Evolutionary conservation across 2,113 vertebrate genomes (phyloP), one percentile per base, ranked within the genome.

Genomic region (Campylomormyrus tamandua): DNA sequence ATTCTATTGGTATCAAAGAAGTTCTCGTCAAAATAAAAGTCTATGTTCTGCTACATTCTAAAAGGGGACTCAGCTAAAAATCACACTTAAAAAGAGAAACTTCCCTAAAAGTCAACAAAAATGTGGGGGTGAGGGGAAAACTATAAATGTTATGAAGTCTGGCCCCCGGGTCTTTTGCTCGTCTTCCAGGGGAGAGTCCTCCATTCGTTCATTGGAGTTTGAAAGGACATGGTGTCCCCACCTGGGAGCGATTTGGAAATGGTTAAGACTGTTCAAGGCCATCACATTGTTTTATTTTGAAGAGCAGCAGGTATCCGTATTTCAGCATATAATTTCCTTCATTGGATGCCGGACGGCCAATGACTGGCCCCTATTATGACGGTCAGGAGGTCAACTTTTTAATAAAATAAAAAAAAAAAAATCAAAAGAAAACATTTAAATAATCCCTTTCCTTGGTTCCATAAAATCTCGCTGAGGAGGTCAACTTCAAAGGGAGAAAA

Each of bases 31-130:
- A 96, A 96, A 96, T 91, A 93, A 95, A 96, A 94, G 91, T 90
- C 95, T 95, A 95, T 95, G 94, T 93, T 95, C 94, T 95, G 97
- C 98, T 98, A 98, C 97, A 97, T 97, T 97, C 96, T 97, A 97
- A 95, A 88, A 95, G 95, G 92, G 94, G 94, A 93, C 94, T 93
- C 94, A 92, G 95, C 92, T 95, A 94, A 90, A 88, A 91, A 90
- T 52, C 91, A 91, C 89, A 74, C 31, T n/a, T 88, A 56, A 56
- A 48, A 87, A 87, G 15, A 15, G 66, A 42, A 5, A 84, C 21
- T 95, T 90, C 84, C 94, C 92, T 92, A 93, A 92, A 95, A 94
- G 91, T 89, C 89, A 94, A 95, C 94, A 91, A 94, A 92, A 90
- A 70, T 31, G 10, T 13, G 62, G 10, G 62, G 62, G n/a, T 87